Evolutionary conservation across 2,113 vertebrate species (phyloP).

Genomic region (Melanotaenia duboulayi): DNA sequence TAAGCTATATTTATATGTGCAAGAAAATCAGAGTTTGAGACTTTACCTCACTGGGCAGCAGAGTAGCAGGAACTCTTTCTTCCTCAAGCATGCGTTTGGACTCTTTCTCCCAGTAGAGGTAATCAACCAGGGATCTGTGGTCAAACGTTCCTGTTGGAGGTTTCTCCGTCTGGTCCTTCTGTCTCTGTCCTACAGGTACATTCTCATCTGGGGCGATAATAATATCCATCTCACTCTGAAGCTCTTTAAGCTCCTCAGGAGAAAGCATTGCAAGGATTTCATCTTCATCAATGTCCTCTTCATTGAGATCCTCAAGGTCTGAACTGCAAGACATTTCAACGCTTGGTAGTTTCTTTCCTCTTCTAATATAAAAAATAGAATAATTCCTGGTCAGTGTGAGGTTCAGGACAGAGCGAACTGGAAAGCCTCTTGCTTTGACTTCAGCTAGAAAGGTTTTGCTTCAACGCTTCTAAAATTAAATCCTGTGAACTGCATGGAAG

Average conservation of each 20-base stretch:
- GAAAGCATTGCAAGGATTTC: constrained; percentile 94
- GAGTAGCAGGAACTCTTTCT: constrained; percentile 89
- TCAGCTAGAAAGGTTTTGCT: constrained; percentile 45
- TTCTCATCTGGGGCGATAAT: constrained; percentile 92
- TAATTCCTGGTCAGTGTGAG: constrained; percentile 1
- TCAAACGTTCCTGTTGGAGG: constrained; percentile 91
- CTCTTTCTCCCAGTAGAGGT: constrained; percentile 95
- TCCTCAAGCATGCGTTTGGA: constrained; percentile 93
- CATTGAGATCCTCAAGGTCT: constrained; percentile 68
- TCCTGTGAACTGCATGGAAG: constrained; percentile 81
- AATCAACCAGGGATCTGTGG: constrained; percentile 93
- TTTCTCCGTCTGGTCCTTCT: constrained; percentile 94
- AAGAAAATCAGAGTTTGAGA: not conserved
- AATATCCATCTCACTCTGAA: constrained; percentile 95
- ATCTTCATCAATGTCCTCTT: constrained; percentile 90
- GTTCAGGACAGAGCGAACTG: constrained; percentile 32
- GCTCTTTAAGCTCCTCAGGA: constrained; percentile 91
- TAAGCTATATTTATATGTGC: not conserved
- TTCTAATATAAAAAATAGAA: constrained; percentile 11
- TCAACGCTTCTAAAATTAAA: constrained; percentile 90
- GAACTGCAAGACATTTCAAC: constrained; percentile 71
- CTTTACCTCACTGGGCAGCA: constrained; percentile 87
- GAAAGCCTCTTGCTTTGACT: constrained; percentile 54
- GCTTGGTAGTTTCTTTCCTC: not conserved
- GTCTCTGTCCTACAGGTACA: constrained; percentile 93